Conservation (phyloP, 2,797 vertebrate genomes). For the Cyclura pinguis region DNA sequence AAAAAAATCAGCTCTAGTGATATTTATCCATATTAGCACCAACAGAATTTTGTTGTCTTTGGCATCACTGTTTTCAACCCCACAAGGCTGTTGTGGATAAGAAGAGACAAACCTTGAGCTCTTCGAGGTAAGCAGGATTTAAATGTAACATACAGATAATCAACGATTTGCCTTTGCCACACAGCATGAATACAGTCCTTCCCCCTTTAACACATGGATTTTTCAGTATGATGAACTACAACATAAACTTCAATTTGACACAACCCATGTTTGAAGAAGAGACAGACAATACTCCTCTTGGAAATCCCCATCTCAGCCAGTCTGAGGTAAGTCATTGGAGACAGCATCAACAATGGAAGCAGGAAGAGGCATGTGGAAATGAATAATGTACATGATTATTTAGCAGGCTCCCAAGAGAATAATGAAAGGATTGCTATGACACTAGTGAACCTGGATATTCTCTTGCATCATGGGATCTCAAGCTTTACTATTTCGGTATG, state of each 20-base stretch:
- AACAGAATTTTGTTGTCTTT: no score
- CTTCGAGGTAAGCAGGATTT: no score
- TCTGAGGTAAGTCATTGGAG: slow-evolving; percentile 3
- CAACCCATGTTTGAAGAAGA: not conserved
- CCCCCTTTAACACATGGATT: not conserved
- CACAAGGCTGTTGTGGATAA: no score
- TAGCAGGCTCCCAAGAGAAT: not conserved
- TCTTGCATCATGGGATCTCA: not conserved
- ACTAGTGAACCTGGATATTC: not conserved
- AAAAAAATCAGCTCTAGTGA: no score
- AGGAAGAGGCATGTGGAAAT: not conserved
- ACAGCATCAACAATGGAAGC: slow-evolving; percentile 1
- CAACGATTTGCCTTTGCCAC: not conserved
- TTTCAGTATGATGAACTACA: not conserved
- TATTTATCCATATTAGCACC: no score
- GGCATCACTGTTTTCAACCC: not conserved
- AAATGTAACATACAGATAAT: no score
- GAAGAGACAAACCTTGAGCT: no score
- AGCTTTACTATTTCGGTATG: no score
- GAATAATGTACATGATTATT: not conserved
- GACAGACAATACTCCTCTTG: not conserved
- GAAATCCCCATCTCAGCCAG: slow-evolving; percentile 30
- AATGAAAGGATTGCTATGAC: not conserved
- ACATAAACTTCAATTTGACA: not conserved
- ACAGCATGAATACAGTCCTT: not conserved